These are phyloP conservation scores for Motacilla alba DNA, from an alignment of 2,113 vertebrate species.

Conservation along the genomic window DNA sequence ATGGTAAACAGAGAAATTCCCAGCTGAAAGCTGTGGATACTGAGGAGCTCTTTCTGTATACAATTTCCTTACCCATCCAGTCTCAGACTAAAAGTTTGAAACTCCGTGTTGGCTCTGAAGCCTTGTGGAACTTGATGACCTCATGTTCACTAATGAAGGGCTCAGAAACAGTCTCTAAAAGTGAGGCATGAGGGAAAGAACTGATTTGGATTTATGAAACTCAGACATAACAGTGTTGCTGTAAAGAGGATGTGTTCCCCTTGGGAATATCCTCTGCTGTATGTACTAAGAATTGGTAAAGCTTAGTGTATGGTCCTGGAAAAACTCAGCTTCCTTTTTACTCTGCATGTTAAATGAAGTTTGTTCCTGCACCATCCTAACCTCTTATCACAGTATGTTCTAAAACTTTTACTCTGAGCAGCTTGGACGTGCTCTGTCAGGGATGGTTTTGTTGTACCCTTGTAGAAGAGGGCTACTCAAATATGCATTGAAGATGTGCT, in stretches of 20 bases:
- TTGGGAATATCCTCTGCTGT: not conserved
- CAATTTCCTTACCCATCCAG: not conserved
- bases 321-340: not conserved
- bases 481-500: not conserved
- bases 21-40: not conserved
- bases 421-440: not conserved
- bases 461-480: not conserved
- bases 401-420: not conserved
- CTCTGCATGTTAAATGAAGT: not conserved
- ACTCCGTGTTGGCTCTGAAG: not conserved
- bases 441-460: not conserved
- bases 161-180: not conserved
- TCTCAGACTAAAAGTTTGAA: not conserved
- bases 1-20: conserved; percentile 9
- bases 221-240: not conserved
- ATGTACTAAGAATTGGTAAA: not conserved
- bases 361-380: not conserved
- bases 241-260: not conserved
- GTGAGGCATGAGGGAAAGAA: not conserved
- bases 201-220: not conserved
- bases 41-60: not conserved
- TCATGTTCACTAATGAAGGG: not conserved
- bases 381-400: not conserved
- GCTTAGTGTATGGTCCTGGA: not conserved
- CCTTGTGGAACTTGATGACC: not conserved